Base-by-base conservation (phyloP, 2,113 vertebrate species). In the Semnornis frantzii region DNA sequence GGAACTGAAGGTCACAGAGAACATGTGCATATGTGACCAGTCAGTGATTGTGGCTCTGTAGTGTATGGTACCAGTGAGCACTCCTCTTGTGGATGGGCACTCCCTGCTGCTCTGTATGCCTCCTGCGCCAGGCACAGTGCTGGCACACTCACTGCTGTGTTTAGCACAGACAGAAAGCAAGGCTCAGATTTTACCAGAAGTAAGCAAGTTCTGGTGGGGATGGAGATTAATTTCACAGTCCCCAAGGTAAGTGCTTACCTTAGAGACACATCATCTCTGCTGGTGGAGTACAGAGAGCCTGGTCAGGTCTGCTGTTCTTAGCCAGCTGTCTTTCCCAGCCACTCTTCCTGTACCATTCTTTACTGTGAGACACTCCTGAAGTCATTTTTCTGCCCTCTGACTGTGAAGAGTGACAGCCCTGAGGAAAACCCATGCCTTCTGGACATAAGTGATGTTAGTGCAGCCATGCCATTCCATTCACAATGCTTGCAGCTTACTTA, bases 331-430 rank as follows among this genome's bases (percentile, higher is more conserved):
- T 11, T 70, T 54, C 74, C 55, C 62, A 81, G 50, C 5, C 30
- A 79, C 10, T 30, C 19, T 13, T 28, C 15, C 10, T 6, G 4
- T 15, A 8, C 10, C 8, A 5, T 39, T 74, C 8, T 19, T n/a
- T 19, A 1, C 57, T n/a, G 3, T 30, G 12, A 9, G 28, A 42
- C 5, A 27, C 28, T 44, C 21, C 34, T 73, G 42, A 64, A n/a
- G 1, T 59, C 34, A 7, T 20, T 3, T 48, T 89, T 63, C 57
- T 84, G 48, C 37, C 33, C 42, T 68, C 48, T 12, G 11, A 8
- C 0, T 12, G 21, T 1, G 0, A 31, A 3, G 18, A 52, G 28
- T 3, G 59, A 2, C 13, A n/a, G 21, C 8, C 66, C 23, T 62
- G 4, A 11, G 18, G 39, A 46, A 70, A 31, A 5, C 7, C 44